Base-by-base conservation (phyloP, 2,888 invertebrate species). In the Hermaeophaga mercurialis region DNA sequence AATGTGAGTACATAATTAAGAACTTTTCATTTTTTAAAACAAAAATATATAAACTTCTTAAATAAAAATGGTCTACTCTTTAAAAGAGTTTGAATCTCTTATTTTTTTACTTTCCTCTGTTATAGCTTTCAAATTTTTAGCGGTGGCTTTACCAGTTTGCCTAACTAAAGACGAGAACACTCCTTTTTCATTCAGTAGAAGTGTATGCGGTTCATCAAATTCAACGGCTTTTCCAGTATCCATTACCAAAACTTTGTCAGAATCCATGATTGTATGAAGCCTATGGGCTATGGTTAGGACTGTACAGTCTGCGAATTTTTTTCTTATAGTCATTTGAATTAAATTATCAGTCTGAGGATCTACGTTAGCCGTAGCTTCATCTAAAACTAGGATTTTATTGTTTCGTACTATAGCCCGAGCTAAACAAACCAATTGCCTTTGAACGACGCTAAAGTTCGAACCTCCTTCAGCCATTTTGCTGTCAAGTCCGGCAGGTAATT, bases 271-370 rank as follows among this genome's bases (percentile, higher is more conserved):
- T 0, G 92, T 92, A 69, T 91, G 85, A 3, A 94, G 81, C 24
- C 92, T 82, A 76, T 92, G 91, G 18, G 92, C 92, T 38, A 92
- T 89, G 0, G 91, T 91, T 24, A 92, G 81, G 24, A 92, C 91
- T 0, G 91, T 91, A 72, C 90, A 91, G 14, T 84, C 80, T 0
- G 80, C 81, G 71, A 91, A 91, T 73, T 89, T 89, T 46, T 79
- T 80, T 58, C 89, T 80, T 58, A 92, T 91, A 0, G 90, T 89
- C 15, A 80, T 80, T 71, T 91, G 91, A 61, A 92, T 91, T n/a
- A 91, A 74, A 1, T 82, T 83, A 69, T 91, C 91, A 22, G 91
- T 91, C 48, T 85, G 83, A 0, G 86, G 86, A 76, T 91, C 91
- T 0, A 91, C 89, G 72, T 90, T 90, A 36, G 91, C 90, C 1